Evolutionary conservation across 2,888 invertebrate species (phyloP).

Genomic region (Exephanes ischioxanthus): DNA sequence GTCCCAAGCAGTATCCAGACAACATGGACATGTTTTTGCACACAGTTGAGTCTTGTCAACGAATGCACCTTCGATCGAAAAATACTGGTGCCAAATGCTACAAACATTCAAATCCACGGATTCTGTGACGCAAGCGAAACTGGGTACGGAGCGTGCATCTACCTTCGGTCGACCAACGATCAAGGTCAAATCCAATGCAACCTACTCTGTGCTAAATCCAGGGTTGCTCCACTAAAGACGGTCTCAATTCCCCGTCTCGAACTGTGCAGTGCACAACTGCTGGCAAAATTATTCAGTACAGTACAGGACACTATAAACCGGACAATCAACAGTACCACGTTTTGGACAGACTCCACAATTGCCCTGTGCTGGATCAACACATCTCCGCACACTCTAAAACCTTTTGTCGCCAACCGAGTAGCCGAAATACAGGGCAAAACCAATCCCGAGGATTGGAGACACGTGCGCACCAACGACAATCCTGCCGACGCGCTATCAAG

Average conservation of each 20-base stretch:
- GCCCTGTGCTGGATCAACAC: slow-evolving; percentile 66
- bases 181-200: background rate
- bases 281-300: slow-evolving; percentile 27
- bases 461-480: slow-evolving; percentile 62
- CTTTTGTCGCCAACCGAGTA: slow-evolving; percentile 67
- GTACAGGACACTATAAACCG: background rate
- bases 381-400: slow-evolving; percentile 51
- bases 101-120: slow-evolving; percentile 53
- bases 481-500: slow-evolving; percentile 68
- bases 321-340: background rate
- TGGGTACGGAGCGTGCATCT: slow-evolving; percentile 62
- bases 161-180: background rate
- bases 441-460: slow-evolving; percentile 34
- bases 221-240: slow-evolving; percentile 57
- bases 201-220: slow-evolving; percentile 65
- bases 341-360: slow-evolving; percentile 70
- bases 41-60: slow-evolving; percentile 5
- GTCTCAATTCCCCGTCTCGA: slow-evolving; percentile 66
- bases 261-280: slow-evolving; percentile 56
- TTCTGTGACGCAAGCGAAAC: slow-evolving; percentile 66
- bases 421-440: slow-evolving; percentile 60
- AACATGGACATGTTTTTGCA: slow-evolving; percentile 20
- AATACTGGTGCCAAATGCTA: background rate
- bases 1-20: slow-evolving; percentile 37
- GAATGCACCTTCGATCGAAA: slow-evolving; percentile 33